Base-by-base conservation (phyloP, 2,113 vertebrate species). In the Conger conger region DNA sequence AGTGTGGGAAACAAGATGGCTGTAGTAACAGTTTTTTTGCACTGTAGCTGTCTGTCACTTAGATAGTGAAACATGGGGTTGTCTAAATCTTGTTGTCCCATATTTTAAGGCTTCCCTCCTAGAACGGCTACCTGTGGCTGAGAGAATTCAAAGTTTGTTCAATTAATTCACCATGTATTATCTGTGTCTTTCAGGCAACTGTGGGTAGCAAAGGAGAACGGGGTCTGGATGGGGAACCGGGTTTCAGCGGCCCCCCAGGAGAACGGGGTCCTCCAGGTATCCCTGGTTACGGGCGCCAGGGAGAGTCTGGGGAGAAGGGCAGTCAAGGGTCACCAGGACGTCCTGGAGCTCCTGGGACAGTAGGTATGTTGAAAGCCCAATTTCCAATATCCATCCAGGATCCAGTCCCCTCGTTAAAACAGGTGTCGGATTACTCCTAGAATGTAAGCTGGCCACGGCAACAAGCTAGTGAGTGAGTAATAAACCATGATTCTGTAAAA, bases 181-280 rank as follows among this genome's bases (percentile, higher is more conserved):
- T 17, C 3, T 60, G n/a, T 27, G 0, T 20, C 40, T 90, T 83
- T 80, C 87, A 99, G 98, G 97, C 96, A 77, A 96, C 90, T 73
- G 85, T 94, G 80, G 97, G 98, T 80, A 86, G 96, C 83, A 99
- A 99, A 91, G 98, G 98, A 92, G 98, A 98, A 0, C 96, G 94
- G 80, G 98, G 98, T 84, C 93, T 83, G 30, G 90, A 93, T 20
- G 98, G 98, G 38, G 95, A 96, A 37, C 92, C 90, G 73, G 98
- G 98, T 87, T 89, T 90, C 54, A 90, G 83, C 0, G 98, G 98
- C 13, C 82, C 90, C 54, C 92, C 92, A 54, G 98, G 98, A 84
- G 97, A 98, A 83, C 95, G 92, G 42, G 98, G 98, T 76, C 96
- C 96, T 15, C 97, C 97, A n/a, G 98, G 98, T 4, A 0, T 91